Base-by-base conservation (phyloP, 2,113 vertebrate species). In the Myotis davidii region DNA sequence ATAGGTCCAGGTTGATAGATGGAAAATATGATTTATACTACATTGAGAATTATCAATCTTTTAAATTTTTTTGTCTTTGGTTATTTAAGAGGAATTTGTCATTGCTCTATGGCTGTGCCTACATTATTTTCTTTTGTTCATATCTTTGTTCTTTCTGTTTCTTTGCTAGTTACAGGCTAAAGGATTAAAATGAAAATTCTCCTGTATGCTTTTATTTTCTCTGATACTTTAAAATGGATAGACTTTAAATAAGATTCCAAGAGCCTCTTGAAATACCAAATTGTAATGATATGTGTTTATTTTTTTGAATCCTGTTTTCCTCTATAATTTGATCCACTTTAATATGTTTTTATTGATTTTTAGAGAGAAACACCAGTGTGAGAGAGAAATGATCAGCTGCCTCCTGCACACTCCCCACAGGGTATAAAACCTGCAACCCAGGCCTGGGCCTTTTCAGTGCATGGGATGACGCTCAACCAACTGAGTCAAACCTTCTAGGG, bases 21-120 rank as follows among this genome's bases (percentile, higher is more conserved):
- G 86, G 73, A 93, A 96, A 97, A 93, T 84, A 59, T 95, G 97
- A 97, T 97, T 97, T 97, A 97, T 95, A 76, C 72, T 94, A 65
- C 59, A 65, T 6, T 39, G 69, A 96, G 25, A 85, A 70, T 98
- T 89, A 97, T 93, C 91, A 97, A 70, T 95, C 90, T 96, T 97
- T 97, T 91, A 97, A 81, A 97, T 97, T 96, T 96, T 97, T 97
- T 94, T 97, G 94, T 95, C 97, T 96, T 90, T 13, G 10, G 23
- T 88, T 95, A 86, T 94, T 97, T 97, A 89, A 73, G 89, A 95
- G 96, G 94, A 95, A 52, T 39, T 73, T 92, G 83, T 83, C 56
- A 97, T 85, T 93, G 34, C 32, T 83, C 86, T 93, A 18, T 93
- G 61, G 84, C 79, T 95, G 18, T 54, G 79, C 54, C 65, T 82